Percentiles rank a stretch among this genome's conserved stretches.
These are phyloP conservation scores for Ischnura elegans DNA, from an alignment of 2,888 invertebrate species.

Conservation along the genomic window DNA sequence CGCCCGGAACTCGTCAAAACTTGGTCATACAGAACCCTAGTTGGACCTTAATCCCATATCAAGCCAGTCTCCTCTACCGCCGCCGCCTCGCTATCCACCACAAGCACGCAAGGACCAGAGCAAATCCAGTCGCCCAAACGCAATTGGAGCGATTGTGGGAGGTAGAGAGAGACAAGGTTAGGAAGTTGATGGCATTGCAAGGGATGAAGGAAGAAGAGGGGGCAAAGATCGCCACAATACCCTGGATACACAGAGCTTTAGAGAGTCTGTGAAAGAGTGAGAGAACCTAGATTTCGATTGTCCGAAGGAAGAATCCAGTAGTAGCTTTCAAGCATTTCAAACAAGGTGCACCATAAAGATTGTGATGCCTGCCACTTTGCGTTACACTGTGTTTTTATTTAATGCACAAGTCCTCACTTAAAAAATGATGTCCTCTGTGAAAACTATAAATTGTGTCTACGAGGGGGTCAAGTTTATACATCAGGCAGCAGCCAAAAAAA, in stretches of 20 bases:
- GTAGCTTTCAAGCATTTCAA: no score
- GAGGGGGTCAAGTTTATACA: no score
- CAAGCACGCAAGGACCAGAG: neutral
- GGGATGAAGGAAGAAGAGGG: neutral
- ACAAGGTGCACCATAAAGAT: neutral
- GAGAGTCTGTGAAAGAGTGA: neutral
- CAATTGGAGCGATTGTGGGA: neutral
- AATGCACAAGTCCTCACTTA: no score
- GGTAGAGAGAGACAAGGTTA: no score
- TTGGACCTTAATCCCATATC: constrained; percentile 63
- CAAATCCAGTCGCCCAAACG: neutral
- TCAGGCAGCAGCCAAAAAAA: no score
- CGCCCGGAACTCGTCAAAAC: constrained; percentile 59
- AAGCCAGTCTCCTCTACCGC: constrained; percentile 26
- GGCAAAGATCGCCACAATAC: neutral
- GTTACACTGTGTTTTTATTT: no score
- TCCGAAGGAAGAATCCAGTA: no score
- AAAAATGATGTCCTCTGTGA: no score
- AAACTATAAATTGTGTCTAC: no score
- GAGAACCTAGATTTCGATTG: neutral
- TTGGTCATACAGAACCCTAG: constrained; percentile 24
- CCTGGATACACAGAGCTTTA: no score
- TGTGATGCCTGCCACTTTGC: neutral
- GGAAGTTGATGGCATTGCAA: neutral
- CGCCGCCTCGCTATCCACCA: neutral